Base-by-base conservation (phyloP, 2,888 invertebrate genomes). In the Hypsopygia costalis region DNA sequence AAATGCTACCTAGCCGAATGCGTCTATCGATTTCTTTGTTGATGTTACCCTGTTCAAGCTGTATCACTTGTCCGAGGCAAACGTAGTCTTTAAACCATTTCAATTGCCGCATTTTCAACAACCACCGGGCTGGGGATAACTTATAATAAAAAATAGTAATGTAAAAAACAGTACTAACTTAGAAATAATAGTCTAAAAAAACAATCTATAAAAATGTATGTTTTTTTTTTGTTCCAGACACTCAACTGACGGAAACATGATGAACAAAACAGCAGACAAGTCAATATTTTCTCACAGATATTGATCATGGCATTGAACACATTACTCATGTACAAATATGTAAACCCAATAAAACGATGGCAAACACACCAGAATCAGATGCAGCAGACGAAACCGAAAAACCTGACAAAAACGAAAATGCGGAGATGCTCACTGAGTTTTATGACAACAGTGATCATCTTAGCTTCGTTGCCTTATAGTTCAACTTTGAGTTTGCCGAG, bases 401-500 rank as follows among this genome's bases (percentile, higher is more conserved):
- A 62, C 30, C 53, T 58, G 39, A 64, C 55, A 57, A 76, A 69
- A 63, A 55, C 64, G 50, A 81, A 70, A 54, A 78, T 76, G 70
- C 70, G 69, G 55, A 57, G 56, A 38, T 65, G 57, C 32, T 53
- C 54, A 22, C 51, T 63, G 25, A 66, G 61, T 33, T 45, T 71
- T 21, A 47, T 80, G 10, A 56, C 70, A 41, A 62, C 69, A 11
- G 52, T 81, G 37, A 58, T 77, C 44, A 77, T 85, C 36, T 52
- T 87, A 43, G 70, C 77, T 38, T 65, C 67, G 44, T 61, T 88
- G 69, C 88, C 88, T 69, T 83, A 81, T 62, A 81, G 75, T 47
- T 82, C 81, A 2, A 66, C 79, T 0, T 51, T 86, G 35, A 81
- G 69, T 43, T 56, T 86, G 32, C 89, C 90, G 9, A 90, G 85